These are phyloP conservation scores for Acanthosepion pharaonis DNA, from an alignment of 2,888 invertebrate species.

Conservation along the genomic window DNA sequence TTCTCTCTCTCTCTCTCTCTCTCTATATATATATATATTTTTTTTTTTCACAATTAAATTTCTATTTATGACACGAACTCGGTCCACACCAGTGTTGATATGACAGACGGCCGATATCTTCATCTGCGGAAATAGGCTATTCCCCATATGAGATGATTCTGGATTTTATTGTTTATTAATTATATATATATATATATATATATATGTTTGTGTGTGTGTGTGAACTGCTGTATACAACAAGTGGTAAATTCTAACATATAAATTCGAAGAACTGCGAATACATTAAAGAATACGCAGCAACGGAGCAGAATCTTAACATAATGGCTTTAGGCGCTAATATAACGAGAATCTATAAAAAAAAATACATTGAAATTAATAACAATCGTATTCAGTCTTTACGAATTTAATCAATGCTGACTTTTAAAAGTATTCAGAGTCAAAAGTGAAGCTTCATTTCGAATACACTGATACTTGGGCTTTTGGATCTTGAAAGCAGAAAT, in stretches of 20 bases:
- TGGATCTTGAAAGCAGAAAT: not conserved
- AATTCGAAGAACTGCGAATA: not conserved
- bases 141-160: no score
- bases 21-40: no score
- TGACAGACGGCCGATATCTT: no score
- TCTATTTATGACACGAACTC: no score
- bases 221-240: not conserved
- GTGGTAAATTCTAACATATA: not conserved
- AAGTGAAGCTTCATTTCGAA: constrained; percentile 14
- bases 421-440: constrained; percentile 2
- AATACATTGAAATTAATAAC: not conserved
- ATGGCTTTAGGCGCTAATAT: not conserved
- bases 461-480: not conserved
- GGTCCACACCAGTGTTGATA: no score
- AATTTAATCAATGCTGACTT: constrained; percentile 12
- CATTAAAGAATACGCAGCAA: not conserved
- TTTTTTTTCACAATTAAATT: no score
- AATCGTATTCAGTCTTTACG: not conserved
- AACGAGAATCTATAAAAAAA: not conserved
- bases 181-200: no score
- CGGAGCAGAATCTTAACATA: not conserved
- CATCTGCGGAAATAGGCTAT: no score
- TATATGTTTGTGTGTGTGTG: not conserved
- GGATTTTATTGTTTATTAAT: no score
- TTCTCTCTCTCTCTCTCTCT: no score